Evolutionary conservation across 2,888 invertebrate genomes (phyloP).

Genomic region (Ctenicera cuprea): DNA sequence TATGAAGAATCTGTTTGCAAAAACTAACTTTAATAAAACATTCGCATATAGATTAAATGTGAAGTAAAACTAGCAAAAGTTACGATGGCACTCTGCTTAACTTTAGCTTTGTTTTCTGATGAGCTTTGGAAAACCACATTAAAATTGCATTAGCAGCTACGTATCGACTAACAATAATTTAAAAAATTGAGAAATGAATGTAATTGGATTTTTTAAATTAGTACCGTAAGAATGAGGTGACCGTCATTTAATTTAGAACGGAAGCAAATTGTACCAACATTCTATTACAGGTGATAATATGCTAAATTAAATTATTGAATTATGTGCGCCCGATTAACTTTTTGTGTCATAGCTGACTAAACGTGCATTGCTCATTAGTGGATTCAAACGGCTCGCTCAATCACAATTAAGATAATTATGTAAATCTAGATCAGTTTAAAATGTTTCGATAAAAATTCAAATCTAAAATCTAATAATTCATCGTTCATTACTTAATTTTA

Average conservation of each 20-base stretch:
- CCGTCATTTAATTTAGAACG: neutral
- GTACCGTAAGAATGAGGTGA: neutral
- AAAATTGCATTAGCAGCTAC: no score
- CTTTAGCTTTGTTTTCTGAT: slow-evolving; percentile 1
- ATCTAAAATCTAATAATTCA: no score
- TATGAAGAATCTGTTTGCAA: slow-evolving; percentile 31
- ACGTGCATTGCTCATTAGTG: no score
- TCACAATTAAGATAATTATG: no score
- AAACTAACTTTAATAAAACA: slow-evolving; percentile 20
- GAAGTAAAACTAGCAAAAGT: neutral
- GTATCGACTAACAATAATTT: neutral
- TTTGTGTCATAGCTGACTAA: neutral
- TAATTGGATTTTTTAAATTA: neutral
- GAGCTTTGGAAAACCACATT: neutral
- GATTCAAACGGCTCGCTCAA: no score
- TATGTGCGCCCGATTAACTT: neutral
- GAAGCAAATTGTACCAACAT: neutral
- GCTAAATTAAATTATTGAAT: neutral
- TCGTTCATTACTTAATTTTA: no score
- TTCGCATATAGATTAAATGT: slow-evolving; percentile 17
- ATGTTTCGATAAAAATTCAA: no score
- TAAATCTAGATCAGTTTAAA: no score
- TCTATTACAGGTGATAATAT: neutral
- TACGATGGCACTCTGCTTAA: neutral
- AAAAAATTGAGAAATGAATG: neutral